Evolutionary conservation across 2,888 invertebrate species (phyloP), one percentile per base, ranked within the genome.

Genomic region (Thecocarcelia acutangulata): DNA sequence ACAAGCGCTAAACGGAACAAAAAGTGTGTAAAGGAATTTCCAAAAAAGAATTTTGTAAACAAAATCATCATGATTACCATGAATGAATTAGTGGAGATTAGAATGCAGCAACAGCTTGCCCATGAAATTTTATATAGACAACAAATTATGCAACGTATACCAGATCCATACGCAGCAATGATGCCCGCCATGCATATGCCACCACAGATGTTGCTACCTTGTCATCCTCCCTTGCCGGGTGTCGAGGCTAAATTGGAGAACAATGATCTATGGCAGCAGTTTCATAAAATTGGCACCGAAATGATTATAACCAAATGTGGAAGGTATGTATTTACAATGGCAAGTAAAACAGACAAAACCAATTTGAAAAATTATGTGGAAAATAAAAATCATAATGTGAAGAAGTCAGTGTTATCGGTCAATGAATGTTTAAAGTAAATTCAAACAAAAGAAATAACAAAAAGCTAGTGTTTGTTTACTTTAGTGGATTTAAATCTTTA

Each of bases 271-370:
- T 96, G 96, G 96, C 91, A 93, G 79, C 92, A 94, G 84, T 96
- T 96, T 90, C 93, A 95, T 87, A 92, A 93, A 81, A 92, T 94
- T 84, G 94, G 93, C 75, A 96, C 95, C 0, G 96, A 96, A 90
- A 96, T 96, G 96, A 95, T 96, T 87, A 95, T 96, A 88, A 96
- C 95, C n/a, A 96, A 95, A 88, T 93, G 93, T 61, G 96, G 96
- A 88, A 92, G 96, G 96, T 96, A 88, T 92, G 94, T 92, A 58
- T 4, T 4, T 28, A 6, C 6, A 6, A 4, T 5, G 17, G n/a
- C 6, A 40, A 6, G 13, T 15, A 19, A 40, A 42, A 28, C 24
- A 59, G 17, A 8, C 13, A 19, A 19, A 17, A 37, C 48, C 13
- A 8, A 2, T 56, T 50, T 28, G 17, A 24, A 17, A 58, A 40